These are phyloP conservation scores for Zoanthus sociatus DNA, from an alignment of 92 coral and sea anemone genomes.

Conservation along the genomic window DNA sequence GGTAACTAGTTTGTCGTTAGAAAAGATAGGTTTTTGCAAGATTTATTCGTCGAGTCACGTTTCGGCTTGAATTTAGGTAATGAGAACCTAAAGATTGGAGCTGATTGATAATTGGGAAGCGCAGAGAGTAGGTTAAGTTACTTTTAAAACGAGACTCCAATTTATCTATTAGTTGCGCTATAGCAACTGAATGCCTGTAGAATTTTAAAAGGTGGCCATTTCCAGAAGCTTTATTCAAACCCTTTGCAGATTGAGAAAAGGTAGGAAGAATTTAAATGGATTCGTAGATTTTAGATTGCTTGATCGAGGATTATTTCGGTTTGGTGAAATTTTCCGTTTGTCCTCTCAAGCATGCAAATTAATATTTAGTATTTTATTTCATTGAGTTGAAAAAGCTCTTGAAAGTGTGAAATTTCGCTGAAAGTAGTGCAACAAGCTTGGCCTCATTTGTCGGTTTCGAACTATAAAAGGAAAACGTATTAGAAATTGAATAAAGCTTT, in stretches of 20 bases:
- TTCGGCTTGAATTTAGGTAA: neutral
- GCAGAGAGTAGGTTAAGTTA: neutral
- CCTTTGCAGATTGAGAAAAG: neutral
- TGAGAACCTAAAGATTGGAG: neutral
- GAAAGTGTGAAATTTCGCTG: too few relatives aligned
- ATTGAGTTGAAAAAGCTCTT: too few relatives aligned
- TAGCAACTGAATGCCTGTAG: neutral
- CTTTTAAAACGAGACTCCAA: neutral
- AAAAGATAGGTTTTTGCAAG: neutral
- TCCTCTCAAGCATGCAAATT: too few relatives aligned
- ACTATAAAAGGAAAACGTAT: neutral
- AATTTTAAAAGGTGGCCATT: neutral
- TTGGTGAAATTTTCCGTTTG: too few relatives aligned
- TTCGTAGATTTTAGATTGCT: too few relatives aligned
- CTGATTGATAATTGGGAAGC: neutral
- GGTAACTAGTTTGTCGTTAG: neutral
- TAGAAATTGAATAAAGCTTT: neutral
- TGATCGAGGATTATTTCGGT: too few relatives aligned
- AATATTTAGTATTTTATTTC: too few relatives aligned
- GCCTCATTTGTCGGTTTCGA: neutral
- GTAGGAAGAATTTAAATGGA: too few relatives aligned
- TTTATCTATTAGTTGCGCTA: neutral
- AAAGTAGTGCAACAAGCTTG: too few relatives aligned
- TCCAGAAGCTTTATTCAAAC: neutral
- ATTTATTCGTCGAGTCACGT: neutral